A percentile compares a stretch with the other conserved stretches of the same genome.
phyloP scores from a whole-genome alignment of 2,888 invertebrate genomes.

The Petrophora chlorosata region DNA sequence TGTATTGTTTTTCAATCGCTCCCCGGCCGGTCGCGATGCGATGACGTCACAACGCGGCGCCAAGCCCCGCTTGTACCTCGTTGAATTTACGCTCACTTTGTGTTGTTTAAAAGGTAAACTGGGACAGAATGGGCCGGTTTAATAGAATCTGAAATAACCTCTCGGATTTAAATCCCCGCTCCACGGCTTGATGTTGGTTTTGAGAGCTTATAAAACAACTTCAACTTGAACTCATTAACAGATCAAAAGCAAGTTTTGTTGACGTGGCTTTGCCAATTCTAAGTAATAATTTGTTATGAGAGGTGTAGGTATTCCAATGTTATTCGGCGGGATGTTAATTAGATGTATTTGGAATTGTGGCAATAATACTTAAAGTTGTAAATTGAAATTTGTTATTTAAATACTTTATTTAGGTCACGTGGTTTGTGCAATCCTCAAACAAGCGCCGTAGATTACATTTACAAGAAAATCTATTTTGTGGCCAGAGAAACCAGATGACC shows the following conservation, averaged over 20 bases:
- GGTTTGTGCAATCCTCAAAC: too few species aligned
- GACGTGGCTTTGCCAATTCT: constrained; percentile 16
- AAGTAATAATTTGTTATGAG: constrained; percentile 12
- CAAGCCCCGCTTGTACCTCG: constrained; percentile 26
- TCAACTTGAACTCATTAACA: constrained; percentile 19
- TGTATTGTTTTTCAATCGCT: constrained; percentile 45
- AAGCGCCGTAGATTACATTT: too few species aligned
- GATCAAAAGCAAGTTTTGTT: constrained; percentile 23
- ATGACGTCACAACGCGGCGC: constrained; percentile 49
- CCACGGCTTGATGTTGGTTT: constrained; percentile 19
- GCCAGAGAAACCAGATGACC: too few species aligned
- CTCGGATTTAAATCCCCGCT: constrained; percentile 24
- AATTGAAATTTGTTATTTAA: too few species aligned
- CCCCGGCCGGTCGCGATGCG: constrained; percentile 15
- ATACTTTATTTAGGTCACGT: too few species aligned
- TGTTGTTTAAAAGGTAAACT: constrained; percentile 34
- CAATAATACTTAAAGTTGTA: too few species aligned
- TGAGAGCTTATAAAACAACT: constrained; percentile 28
- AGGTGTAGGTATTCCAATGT: neutral
- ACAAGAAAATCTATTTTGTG: too few species aligned
- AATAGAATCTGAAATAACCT: constrained; percentile 30
- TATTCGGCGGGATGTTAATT: neutral
- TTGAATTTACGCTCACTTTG: constrained; percentile 30
- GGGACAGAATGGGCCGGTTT: constrained; percentile 26
- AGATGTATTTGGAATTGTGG: too few species aligned